Evolutionary conservation across 2,797 vertebrate species (phyloP).

Genomic region (Enoplosus armatus): DNA sequence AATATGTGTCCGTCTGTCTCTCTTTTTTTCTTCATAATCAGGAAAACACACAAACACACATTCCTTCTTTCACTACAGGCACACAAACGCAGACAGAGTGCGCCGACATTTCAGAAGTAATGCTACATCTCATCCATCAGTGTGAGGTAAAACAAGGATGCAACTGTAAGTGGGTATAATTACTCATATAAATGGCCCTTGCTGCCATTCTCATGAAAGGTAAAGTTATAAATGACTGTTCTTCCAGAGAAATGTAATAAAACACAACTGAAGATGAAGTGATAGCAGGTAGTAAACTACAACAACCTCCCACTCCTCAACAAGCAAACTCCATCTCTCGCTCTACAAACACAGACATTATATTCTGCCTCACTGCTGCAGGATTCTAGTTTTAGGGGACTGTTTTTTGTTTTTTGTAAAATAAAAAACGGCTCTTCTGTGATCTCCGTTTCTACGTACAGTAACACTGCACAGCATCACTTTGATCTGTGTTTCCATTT

Average conservation of each 20-base stretch:
- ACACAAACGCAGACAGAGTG: constrained; percentile 33
- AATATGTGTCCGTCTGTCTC: constrained; percentile 7
- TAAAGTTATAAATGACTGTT: constrained; percentile 68
- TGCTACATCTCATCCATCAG: constrained; percentile 67
- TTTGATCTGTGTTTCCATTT: constrained; percentile 59
- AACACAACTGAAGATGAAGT: constrained; percentile 63
- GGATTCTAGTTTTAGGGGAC: constrained; percentile 13
- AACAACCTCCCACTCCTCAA: constrained; percentile 41
- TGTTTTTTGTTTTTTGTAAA: constrained; percentile 12
- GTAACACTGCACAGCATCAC: constrained; percentile 18
- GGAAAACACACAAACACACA: constrained; percentile 34
- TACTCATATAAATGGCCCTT: constrained; percentile 69
- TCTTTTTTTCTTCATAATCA: constrained; percentile 17
- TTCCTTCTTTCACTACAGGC: neutral
- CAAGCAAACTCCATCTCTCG: constrained; percentile 11
- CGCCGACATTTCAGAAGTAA: constrained; percentile 50
- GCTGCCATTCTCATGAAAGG: constrained; percentile 72
- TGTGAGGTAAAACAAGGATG: constrained; percentile 66
- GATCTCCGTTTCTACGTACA: neutral
- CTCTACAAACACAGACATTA: constrained; percentile 4
- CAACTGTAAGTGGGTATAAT: constrained; percentile 73
- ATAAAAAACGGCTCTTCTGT: neutral
- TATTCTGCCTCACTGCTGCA: neutral
- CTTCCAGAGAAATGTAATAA: constrained; percentile 68
- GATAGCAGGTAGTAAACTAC: constrained; percentile 44